Conservation (phyloP, 2,797 vertebrate genomes). For the Coccyzus lansbergi region DNA sequence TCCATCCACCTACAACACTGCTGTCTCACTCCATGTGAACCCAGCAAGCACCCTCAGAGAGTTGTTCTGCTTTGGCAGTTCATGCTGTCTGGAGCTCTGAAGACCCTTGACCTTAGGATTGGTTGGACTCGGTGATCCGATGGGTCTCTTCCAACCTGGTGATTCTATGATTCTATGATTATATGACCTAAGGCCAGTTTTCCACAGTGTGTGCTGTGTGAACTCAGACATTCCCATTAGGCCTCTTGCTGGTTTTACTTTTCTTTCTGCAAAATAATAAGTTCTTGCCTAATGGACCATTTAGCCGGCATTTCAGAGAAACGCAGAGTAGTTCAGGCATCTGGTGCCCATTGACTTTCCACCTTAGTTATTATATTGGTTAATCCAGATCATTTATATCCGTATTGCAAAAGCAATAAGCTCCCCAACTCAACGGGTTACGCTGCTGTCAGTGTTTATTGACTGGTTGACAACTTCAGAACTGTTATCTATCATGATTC, state of each 20-base stretch:
- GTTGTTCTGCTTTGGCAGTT: background rate
- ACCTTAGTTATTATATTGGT: background rate
- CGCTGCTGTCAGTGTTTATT: background rate
- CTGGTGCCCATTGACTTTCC: background rate
- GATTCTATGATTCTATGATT: too few relatives aligned
- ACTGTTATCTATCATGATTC: slow-evolving; percentile 46
- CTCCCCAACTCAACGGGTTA: background rate
- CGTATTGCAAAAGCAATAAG: slow-evolving; percentile 20
- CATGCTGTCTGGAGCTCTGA: background rate
- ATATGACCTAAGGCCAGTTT: background rate
- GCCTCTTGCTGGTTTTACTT: background rate
- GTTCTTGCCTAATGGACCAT: background rate
- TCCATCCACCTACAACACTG: background rate
- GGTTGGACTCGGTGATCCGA: too few relatives aligned
- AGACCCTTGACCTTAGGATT: background rate
- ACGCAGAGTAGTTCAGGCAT: background rate
- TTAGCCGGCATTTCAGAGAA: background rate
- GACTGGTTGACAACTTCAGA: slow-evolving; percentile 46
- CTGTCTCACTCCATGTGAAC: background rate
- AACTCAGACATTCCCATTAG: background rate
- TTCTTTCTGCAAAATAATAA: background rate
- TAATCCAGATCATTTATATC: slow-evolving; percentile 5
- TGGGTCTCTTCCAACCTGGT: too few relatives aligned
- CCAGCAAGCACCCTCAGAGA: background rate
- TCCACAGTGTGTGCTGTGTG: background rate